Evolutionary conservation across 2,888 invertebrate genomes (phyloP).

Genomic region (Nudaria mundana): DNA sequence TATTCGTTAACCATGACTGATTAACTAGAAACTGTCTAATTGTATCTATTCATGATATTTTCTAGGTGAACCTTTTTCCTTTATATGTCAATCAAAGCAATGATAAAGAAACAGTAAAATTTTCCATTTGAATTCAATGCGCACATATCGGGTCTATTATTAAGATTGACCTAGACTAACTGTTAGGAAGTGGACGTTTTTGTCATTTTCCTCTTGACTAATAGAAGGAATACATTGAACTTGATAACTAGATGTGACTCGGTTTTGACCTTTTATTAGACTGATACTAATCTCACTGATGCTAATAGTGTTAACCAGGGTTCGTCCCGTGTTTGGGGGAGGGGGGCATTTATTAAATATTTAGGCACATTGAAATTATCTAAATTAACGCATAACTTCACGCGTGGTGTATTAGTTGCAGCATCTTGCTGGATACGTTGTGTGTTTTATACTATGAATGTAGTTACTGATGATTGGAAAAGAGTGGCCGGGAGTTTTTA

Average conservation of each 20-base stretch:
- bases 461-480: too few species aligned
- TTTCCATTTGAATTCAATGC: slow-evolving; percentile 10
- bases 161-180: slow-evolving; percentile 69
- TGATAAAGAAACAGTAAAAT: slow-evolving; percentile 3
- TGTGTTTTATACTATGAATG: too few species aligned
- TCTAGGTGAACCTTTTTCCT: slow-evolving; percentile 3
- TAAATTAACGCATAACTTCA: too few species aligned
- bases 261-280: too few species aligned
- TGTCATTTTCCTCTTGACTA: slow-evolving; percentile 67
- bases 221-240: slow-evolving; percentile 35
- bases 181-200: slow-evolving; percentile 70
- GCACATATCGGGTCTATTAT: slow-evolving; percentile 36
- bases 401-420: too few species aligned
- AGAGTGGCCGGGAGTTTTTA: too few species aligned
- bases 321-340: too few species aligned
- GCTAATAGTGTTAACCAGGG: too few species aligned
- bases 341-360: too few species aligned
- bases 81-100: slow-evolving; percentile 6
- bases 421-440: too few species aligned
- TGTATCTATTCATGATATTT: neutral
- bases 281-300: too few species aligned
- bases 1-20: neutral
- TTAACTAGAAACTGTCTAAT: neutral
- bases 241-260: slow-evolving; percentile 27
- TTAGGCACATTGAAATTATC: too few species aligned